phyloP scores from a whole-genome alignment of 2,797 vertebrate genomes.

The Lindbergichthys nudifrons region DNA sequence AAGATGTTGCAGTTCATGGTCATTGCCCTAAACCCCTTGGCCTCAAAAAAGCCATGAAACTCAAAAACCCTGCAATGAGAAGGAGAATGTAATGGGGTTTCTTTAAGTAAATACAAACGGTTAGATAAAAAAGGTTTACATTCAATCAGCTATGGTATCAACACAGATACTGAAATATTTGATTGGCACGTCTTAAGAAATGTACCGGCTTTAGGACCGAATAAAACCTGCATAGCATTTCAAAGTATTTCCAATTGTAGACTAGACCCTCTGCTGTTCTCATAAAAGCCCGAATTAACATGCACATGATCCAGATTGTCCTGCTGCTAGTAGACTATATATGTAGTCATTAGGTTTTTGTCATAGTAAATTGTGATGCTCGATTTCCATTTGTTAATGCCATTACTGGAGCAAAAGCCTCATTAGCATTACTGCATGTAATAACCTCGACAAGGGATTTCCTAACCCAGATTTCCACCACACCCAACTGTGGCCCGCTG shows the following conservation, averaged over 20 bases:
- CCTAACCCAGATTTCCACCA: conserved; percentile 74
- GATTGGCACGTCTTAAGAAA: neutral
- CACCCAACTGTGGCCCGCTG: conserved; percentile 65
- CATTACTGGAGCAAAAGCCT: conserved; percentile 67
- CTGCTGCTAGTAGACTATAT: conserved; percentile 18
- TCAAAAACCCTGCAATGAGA: neutral
- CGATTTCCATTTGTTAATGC: conserved; percentile 59
- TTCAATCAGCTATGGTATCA: neutral
- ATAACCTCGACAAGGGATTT: conserved; percentile 73
- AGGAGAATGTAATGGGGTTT: no score
- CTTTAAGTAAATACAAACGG: neutral
- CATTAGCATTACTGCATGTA: conserved; percentile 74
- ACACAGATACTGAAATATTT: neutral
- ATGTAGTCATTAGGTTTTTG: conserved; percentile 58
- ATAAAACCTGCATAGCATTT: conserved; percentile 11
- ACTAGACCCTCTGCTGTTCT: conserved; percentile 17
- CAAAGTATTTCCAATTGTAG: conserved; percentile 5
- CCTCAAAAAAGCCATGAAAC: neutral
- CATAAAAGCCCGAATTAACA: conserved; percentile 33
- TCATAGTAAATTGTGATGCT: conserved; percentile 55
- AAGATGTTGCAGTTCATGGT: neutral
- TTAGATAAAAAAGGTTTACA: neutral
- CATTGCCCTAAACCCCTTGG: neutral
- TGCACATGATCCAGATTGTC: conserved; percentile 39
- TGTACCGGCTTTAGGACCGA: neutral